Percentiles rank a stretch among this genome's conserved stretches.
phyloP scores from a whole-genome alignment of 1,140 invertebrate genomes.

The Phocides pigmalion region DNA sequence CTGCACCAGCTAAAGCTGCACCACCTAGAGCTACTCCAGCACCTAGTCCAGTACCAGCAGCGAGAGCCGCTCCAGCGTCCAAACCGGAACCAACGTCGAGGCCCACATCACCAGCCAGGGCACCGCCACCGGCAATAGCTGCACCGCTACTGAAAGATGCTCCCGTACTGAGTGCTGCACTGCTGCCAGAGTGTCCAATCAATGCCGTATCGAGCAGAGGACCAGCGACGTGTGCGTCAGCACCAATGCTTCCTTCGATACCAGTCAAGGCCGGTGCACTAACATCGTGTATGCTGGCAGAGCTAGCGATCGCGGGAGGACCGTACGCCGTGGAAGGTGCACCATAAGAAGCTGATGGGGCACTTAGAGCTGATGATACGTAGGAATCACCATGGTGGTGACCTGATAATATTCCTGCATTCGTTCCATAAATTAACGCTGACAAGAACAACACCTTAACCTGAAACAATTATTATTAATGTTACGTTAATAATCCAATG shows the following conservation, averaged over 20 bases:
- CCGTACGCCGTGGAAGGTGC: conserved; percentile 60
- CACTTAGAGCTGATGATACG: conserved; percentile 55
- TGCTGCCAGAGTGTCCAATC: conserved; percentile 18
- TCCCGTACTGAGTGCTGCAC: conserved; percentile 28
- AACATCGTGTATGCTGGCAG: conserved; percentile 29
- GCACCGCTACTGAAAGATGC: conserved; percentile 15
- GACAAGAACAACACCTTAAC: conserved; percentile 60
- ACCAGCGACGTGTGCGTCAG: conserved; percentile 24
- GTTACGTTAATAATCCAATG: too few species aligned
- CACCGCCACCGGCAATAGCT: conserved; percentile 11
- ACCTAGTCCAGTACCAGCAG: conserved; percentile 3
- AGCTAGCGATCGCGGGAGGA: conserved; percentile 40
- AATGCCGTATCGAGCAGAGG: conserved; percentile 25
- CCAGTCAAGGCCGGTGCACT: conserved; percentile 29
- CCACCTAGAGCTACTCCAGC: conserved; percentile 20
- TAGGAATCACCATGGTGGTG: conserved; percentile 61
- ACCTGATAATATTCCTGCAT: conserved; percentile 53
- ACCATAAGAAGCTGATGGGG: conserved; percentile 67
- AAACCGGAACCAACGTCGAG: conserved; percentile 10
- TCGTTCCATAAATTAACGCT: conserved; percentile 58
- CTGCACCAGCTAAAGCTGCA: conserved; percentile 23
- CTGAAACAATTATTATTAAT: conserved; percentile 56
- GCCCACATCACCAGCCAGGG: conserved; percentile 14
- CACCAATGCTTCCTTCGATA: conserved; percentile 16
- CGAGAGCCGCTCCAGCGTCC: conserved; percentile 17